phyloP scores from a whole-genome alignment of 1,140 invertebrate species.

The Coelopa frigida region DNA sequence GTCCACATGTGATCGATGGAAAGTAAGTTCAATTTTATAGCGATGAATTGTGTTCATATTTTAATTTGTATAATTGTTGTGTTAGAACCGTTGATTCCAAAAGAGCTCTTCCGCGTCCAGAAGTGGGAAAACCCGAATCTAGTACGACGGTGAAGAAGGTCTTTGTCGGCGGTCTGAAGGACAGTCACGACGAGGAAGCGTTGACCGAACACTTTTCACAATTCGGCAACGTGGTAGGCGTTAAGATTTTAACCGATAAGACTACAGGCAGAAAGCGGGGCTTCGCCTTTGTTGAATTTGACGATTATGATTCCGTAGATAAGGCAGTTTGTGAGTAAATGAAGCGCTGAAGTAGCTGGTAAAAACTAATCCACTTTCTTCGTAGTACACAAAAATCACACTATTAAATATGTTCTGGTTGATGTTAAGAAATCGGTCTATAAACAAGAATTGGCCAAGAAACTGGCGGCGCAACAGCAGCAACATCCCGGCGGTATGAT shows the following conservation, averaged over 20 bases:
- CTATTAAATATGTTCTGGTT: slow-evolving; percentile 62
- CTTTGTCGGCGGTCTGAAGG: slow-evolving; percentile 86
- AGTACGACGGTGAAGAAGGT: slow-evolving; percentile 90
- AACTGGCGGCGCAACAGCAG: slow-evolving; percentile 18
- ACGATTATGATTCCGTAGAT: slow-evolving; percentile 91
- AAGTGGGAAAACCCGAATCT: slow-evolving; percentile 78
- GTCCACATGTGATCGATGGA: slow-evolving; percentile 59
- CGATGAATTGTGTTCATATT: neutral
- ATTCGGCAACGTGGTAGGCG: slow-evolving; percentile 73
- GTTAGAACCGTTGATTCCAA: slow-evolving; percentile 91
- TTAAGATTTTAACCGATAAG: slow-evolving; percentile 83
- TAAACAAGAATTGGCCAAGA: slow-evolving; percentile 56
- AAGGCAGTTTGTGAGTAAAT: slow-evolving; percentile 53
- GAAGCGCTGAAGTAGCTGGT: too few relatives aligned
- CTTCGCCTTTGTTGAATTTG: slow-evolving; percentile 92
- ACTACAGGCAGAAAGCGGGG: slow-evolving; percentile 85
- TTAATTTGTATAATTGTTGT: slow-evolving; percentile 12
- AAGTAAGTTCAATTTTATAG: slow-evolving; percentile 16
- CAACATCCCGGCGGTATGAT: slow-evolving; percentile 8
- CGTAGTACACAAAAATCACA: slow-evolving; percentile 60
- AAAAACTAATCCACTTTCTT: slow-evolving; percentile 12
- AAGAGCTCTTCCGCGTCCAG: slow-evolving; percentile 86
- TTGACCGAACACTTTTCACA: slow-evolving; percentile 74
- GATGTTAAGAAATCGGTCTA: slow-evolving; percentile 75
- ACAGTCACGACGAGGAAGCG: slow-evolving; percentile 80